Conservation (phyloP, 2,113 vertebrate species). For the Gambusia holbrooki region DNA sequence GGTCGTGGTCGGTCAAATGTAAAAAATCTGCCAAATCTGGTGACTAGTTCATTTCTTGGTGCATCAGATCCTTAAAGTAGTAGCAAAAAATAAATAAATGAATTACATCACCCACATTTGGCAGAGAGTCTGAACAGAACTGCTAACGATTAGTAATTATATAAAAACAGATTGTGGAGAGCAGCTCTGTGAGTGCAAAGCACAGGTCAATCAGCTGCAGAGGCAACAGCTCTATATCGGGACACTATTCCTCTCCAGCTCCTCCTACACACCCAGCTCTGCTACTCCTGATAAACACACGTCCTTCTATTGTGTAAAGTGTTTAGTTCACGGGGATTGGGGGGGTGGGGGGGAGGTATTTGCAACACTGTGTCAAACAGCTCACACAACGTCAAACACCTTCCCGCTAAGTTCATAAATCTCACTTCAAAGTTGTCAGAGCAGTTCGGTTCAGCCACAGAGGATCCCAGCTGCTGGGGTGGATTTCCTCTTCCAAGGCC, state of each 20-base stretch:
- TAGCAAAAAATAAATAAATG: background rate
- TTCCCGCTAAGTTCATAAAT: slow-evolving; percentile 47
- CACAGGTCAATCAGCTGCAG: slow-evolving; percentile 68
- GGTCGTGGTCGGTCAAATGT: background rate
- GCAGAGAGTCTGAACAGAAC: background rate
- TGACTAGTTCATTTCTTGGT: background rate
- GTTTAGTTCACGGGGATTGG: slow-evolving; percentile 28
- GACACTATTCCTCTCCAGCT: slow-evolving; percentile 44
- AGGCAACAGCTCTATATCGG: slow-evolving; percentile 53
- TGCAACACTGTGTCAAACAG: slow-evolving; percentile 35
- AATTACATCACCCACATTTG: background rate
- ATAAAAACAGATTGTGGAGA: slow-evolving; percentile 46
- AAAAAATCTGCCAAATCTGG: background rate
- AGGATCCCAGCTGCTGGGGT: slow-evolving; percentile 49
- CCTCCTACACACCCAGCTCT: slow-evolving; percentile 57
- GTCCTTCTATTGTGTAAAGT: slow-evolving; percentile 43
- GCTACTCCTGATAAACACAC: slow-evolving; percentile 41
- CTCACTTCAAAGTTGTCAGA: slow-evolving; percentile 58
- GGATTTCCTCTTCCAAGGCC: slow-evolving; percentile 48
- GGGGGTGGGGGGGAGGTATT: slow-evolving; percentile 4
- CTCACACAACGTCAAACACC: slow-evolving; percentile 25
- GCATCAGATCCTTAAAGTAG: background rate
- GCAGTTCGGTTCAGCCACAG: slow-evolving; percentile 31
- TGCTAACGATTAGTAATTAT: slow-evolving; percentile 57
- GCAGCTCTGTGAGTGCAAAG: slow-evolving; percentile 41